phyloP scores from a whole-genome alignment of 1,140 invertebrate species.

The Fopius arisanus region DNA sequence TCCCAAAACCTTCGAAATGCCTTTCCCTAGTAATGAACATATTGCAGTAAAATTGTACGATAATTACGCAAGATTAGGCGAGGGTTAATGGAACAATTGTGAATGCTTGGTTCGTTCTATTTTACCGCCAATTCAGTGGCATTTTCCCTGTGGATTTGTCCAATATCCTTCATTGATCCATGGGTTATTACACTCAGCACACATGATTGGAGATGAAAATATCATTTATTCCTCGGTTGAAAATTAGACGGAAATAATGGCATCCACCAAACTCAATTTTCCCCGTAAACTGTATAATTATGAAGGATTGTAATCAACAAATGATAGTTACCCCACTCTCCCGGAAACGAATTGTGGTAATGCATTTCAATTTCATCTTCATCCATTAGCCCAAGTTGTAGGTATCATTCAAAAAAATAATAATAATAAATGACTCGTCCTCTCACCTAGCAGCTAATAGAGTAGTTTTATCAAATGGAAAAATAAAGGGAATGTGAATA shows the following conservation, averaged over 20 bases:
- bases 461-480: too few species aligned
- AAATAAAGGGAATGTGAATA: too few species aligned
- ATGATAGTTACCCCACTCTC: not conserved
- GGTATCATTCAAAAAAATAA: too few species aligned
- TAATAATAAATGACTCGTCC: too few species aligned
- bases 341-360: not conserved
- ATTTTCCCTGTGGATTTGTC: not conserved
- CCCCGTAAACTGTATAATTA: not conserved
- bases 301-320: not conserved
- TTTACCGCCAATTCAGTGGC: not conserved
- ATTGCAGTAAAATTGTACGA: constrained; percentile 26
- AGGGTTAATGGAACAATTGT: constrained; percentile 11
- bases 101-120: not conserved
- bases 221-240: not conserved
- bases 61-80: constrained; percentile 18
- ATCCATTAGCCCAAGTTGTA: too few species aligned
- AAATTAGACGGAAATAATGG: not conserved
- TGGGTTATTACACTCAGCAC: not conserved
- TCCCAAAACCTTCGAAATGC: not conserved
- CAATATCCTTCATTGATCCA: not conserved
- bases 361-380: not conserved
- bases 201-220: not conserved
- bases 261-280: not conserved
- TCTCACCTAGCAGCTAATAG: too few species aligned
- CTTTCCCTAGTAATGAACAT: not conserved